Percentiles rank a stretch among this genome's conserved stretches.
phyloP scores from a whole-genome alignment of 1,140 invertebrate species.

The Caenorhabditis briggsae region DNA sequence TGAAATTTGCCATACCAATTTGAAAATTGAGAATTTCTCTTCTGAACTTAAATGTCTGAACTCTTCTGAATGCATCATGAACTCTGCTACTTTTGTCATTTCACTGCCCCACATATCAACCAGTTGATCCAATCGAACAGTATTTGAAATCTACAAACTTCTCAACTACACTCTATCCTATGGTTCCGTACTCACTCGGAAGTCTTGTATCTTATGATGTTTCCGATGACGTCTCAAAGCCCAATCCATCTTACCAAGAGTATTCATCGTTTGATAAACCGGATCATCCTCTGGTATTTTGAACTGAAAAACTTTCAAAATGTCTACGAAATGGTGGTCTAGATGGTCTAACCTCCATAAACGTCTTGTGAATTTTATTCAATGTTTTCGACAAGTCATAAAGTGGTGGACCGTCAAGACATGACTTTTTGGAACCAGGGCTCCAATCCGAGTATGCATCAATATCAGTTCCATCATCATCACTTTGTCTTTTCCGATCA shows the following conservation, averaged over 20 bases:
- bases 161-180: neutral
- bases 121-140: constrained; percentile 31
- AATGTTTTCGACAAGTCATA: constrained; percentile 16
- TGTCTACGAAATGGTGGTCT: neutral
- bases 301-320: constrained; percentile 27
- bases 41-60: constrained; percentile 14
- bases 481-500: neutral
- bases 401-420: constrained; percentile 7
- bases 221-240: constrained; percentile 44
- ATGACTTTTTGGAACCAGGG: constrained; percentile 28
- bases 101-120: constrained; percentile 43
- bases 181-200: neutral
- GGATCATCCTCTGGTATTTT: constrained; percentile 44
- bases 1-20: constrained; percentile 28
- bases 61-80: constrained; percentile 37
- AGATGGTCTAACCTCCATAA: constrained; percentile 25
- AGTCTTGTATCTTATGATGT: constrained; percentile 33
- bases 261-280: constrained; percentile 16
- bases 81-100: constrained; percentile 27
- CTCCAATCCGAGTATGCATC: constrained; percentile 10
- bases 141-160: neutral
- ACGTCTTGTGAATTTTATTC: constrained; percentile 45
- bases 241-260: constrained; percentile 47
- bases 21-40: constrained; percentile 42
- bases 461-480: constrained; percentile 20